Evolutionary conservation across 2,888 invertebrate species (phyloP), one percentile per base, ranked within the genome.

Genomic region (Venustoraphidia nigricollis): DNA sequence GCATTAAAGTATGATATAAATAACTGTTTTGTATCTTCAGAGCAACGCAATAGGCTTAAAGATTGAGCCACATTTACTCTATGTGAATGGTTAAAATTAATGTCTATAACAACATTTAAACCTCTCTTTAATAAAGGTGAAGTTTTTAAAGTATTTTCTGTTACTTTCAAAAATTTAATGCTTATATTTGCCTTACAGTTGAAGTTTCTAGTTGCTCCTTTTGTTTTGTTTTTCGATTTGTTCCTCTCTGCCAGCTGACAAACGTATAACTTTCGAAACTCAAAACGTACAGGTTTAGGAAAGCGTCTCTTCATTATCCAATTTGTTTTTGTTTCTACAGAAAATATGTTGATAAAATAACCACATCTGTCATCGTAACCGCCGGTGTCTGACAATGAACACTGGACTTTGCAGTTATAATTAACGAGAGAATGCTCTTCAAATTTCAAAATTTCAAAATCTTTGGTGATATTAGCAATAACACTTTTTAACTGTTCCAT

Each of bases 1-100:
- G 50, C 48, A 48, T 53, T 46, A 53, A 54, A 51, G 49, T 54
- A 51, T 40, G 53, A 51, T 48, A 50, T 48, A 50, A 54, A 54
- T 53, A 50, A 48, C 37, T 54, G 46, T 54, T 51, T 53, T 47
- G 54, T 54, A 36, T 54, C 50, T 51, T 51, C 51, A 50, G 52
- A 54, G 50, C 51, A 54, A 51, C 50, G 48, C 50, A 54, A 51
- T 51, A 53, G 51, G 36, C 52, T 48, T 50, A 51, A 51, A 48
- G 52, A 47, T 52, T 54, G 52, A 50, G 48, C 49, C 41, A 48
- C 49, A n/a, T 48, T 48, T 37, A 42, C 48, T 49, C 51, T 44
- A 51, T 52, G 52, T 39, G 53, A 54, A 52, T 54, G 50, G 45
- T 54, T 44, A 46, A 41, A 53, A 49, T 53, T 53, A 46, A 50